Evolutionary conservation across 2,113 vertebrate genomes (phyloP).

Genomic region (Dendropsophus ebraccatus): DNA sequence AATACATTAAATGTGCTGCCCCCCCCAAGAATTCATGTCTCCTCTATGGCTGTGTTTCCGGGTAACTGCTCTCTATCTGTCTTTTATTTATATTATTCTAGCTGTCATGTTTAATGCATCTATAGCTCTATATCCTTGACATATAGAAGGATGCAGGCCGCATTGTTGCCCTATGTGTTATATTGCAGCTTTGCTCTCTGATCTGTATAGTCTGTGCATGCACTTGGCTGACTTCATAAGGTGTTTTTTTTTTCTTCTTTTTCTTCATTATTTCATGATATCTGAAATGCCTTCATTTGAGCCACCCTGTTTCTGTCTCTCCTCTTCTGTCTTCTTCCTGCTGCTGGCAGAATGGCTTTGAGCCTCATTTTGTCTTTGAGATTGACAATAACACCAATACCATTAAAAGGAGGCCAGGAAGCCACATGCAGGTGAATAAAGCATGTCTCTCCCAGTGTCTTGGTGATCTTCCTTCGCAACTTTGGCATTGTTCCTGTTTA

Average conservation of each 20-base stretch:
- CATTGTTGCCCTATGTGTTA: neutral
- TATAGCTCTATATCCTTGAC: too few species aligned
- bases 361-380: slow-evolving; percentile 80
- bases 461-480: neutral
- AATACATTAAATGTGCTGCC: too few species aligned
- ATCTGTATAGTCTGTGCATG: neutral
- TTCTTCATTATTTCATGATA: neutral
- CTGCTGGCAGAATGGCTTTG: slow-evolving; percentile 74
- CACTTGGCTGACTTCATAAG: neutral
- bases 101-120: too few species aligned
- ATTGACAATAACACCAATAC: slow-evolving; percentile 79
- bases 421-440: slow-evolving; percentile 76
- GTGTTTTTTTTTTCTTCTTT: neutral
- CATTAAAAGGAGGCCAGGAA: slow-evolving; percentile 78
- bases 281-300: neutral
- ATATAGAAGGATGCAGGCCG: neutral
- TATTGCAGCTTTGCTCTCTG: neutral
- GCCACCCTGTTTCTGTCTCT: slow-evolving; percentile 58
- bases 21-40: too few species aligned
- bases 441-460: slow-evolving; percentile 44
- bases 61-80: too few species aligned
- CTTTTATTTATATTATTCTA: too few species aligned
- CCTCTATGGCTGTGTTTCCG: too few species aligned
- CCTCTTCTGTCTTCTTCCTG: slow-evolving; percentile 59
- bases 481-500: neutral